A percentile compares a stretch with the other conserved stretches of the same genome.
Conservation (phyloP, 2,888 invertebrate genomes). For the Phengaris arion region DNA sequence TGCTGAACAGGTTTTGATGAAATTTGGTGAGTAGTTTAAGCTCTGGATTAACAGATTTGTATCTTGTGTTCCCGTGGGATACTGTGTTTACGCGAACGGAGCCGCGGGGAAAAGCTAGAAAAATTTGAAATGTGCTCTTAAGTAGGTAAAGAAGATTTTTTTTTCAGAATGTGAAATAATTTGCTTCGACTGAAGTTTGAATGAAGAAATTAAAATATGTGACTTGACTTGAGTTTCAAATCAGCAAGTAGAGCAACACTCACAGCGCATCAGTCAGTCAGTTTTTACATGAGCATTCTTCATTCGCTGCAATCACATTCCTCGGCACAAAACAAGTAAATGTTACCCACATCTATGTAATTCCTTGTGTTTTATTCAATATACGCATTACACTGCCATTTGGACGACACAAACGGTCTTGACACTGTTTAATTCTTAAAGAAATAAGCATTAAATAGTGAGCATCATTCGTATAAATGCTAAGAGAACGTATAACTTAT, state of each 20-base stretch:
- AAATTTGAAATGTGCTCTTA: neutral
- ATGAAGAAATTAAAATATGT: too few species aligned
- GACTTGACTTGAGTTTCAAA: neutral
- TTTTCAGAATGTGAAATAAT: too few species aligned
- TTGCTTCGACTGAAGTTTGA: too few species aligned
- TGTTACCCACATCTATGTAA: slow-evolving; percentile 39
- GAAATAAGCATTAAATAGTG: neutral
- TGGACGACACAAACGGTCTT: slow-evolving; percentile 17
- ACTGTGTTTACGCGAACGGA: too few species aligned
- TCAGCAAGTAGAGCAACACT: slow-evolving; percentile 48
- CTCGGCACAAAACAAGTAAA: slow-evolving; percentile 47
- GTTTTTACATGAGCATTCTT: slow-evolving; percentile 64
- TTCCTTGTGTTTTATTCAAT: slow-evolving; percentile 32
- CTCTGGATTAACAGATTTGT: too few species aligned
- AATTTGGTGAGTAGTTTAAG: too few species aligned
- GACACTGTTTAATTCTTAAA: neutral
- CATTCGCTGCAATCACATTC: slow-evolving; percentile 49
- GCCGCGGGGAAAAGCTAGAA: neutral
- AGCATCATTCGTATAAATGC: neutral
- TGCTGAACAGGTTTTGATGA: too few species aligned
- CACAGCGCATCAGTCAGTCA: slow-evolving; percentile 46
- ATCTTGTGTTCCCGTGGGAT: too few species aligned
- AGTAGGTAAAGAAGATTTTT: too few species aligned
- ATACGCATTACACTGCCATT: slow-evolving; percentile 30
- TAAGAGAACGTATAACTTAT: too few species aligned